Conservation (phyloP, 2,888 invertebrate genomes). For the Hirtodrosophila trivittata region DNA sequence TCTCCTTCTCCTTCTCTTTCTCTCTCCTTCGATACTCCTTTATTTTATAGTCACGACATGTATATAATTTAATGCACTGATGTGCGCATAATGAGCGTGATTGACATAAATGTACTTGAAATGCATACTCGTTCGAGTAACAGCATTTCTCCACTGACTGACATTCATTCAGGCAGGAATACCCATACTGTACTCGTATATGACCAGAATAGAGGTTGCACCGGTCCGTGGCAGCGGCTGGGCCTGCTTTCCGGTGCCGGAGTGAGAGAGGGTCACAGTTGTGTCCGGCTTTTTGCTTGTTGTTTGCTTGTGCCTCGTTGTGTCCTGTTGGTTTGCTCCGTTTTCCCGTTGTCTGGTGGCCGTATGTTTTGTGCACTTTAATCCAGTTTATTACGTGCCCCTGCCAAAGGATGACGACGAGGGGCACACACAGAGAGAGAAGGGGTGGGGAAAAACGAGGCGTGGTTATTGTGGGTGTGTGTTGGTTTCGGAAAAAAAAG, state of each 20-base stretch:
- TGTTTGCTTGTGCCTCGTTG: constrained; percentile 42
- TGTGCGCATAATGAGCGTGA: constrained; percentile 75
- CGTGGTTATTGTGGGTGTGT: constrained; percentile 3
- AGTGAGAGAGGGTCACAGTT: too few species aligned
- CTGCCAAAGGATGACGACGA: constrained; percentile 11
- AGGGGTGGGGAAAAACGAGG: neutral
- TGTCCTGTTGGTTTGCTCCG: constrained; percentile 28
- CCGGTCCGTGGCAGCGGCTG: too few species aligned
- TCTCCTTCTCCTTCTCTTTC: neutral
- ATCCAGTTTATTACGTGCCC: constrained; percentile 74
- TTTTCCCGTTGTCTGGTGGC: constrained; percentile 41
- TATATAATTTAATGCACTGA: constrained; percentile 73
- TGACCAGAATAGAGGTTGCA: too few species aligned
- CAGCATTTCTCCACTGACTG: constrained; percentile 35
- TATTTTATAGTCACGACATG: constrained; percentile 17
- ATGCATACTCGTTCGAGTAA: too few species aligned
- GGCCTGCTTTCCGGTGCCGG: too few species aligned
- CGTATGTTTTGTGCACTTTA: constrained; percentile 72
- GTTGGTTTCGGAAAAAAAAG: constrained; percentile 31
- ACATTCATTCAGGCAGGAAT: constrained; percentile 27
- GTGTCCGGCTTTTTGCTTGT: constrained; percentile 47
- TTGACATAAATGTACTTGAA: constrained; percentile 76
- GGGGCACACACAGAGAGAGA: neutral
- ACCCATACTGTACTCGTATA: constrained; percentile 1
- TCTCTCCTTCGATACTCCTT: constrained; percentile 2